phyloP scores from a whole-genome alignment of 1,140 invertebrate genomes.

The Ladona fulva region DNA sequence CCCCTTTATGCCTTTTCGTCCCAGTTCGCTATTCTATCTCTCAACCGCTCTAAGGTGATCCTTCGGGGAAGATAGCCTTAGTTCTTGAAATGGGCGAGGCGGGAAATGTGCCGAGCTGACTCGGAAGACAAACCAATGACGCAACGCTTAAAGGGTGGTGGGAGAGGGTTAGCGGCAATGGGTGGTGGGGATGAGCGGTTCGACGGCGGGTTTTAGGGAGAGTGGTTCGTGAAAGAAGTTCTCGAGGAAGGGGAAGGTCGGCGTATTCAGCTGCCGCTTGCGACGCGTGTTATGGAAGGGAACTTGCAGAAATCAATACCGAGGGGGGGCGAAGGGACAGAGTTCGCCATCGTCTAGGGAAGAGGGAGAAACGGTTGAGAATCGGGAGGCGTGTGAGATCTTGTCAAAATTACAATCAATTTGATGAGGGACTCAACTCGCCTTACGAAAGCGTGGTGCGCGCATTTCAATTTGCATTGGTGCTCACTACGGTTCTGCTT shows the following conservation, averaged over 20 bases:
- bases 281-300: slow-evolving; percentile 1
- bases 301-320: slow-evolving; percentile 1
- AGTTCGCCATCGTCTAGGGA: neutral
- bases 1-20: neutral
- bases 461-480: no score
- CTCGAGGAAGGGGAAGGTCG: slow-evolving; percentile 1
- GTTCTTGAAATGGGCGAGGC: neutral
- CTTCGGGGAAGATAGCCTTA: neutral
- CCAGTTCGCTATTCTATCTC: neutral
- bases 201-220: neutral
- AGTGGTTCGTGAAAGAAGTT: slow-evolving; percentile 4
- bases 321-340: neutral
- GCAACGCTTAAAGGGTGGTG: neutral
- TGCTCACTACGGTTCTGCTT: no score
- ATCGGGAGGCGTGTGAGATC: neutral
- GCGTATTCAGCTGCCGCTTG: slow-evolving; percentile 1
- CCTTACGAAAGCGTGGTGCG: neutral
- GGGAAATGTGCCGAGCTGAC: neutral
- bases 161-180: neutral
- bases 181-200: neutral
- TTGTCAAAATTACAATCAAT: neutral
- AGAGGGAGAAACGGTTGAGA: slow-evolving; percentile 3
- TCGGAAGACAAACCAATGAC: neutral
- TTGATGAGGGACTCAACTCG: no score
- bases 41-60: neutral